Evolutionary conservation across 1,140 invertebrate genomes (phyloP), one percentile per base, ranked within the genome.

Genomic region (Anastrepha ludens): DNA sequence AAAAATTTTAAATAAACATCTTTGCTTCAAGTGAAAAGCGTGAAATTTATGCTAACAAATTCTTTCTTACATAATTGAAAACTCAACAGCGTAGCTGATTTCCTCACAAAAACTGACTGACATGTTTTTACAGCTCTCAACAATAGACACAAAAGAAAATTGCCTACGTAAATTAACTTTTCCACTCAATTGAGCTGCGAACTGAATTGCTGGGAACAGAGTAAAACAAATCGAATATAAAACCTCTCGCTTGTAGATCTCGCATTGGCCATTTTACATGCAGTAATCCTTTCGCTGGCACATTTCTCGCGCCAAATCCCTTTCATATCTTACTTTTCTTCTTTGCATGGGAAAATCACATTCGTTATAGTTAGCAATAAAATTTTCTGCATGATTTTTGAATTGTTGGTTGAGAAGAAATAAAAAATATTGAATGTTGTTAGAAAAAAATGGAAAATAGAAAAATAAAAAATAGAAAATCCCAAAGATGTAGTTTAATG

Each of bases 401-500:
- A 55, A 58, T 39, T 81, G 44, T 13, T 81, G 2, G 50, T 81
- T 2, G 3, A 81, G 55, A 29, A 81, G 47, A 29, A 55, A 3
- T 29, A 81, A 55, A 55, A 55, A 20, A 81, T 74, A 67, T 67
- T 9, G 29, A 67, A 67, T 67, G 9, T 41, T 41, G 0, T 39
- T 67, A 81, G 29, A 29, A 29, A 81, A 81, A 81, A 81, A 81
- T 29, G 29, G n/a, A 81, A 81, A 81, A 81, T 81, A 58, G n/a
- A 81, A 81, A 81, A 81, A n/a, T n/a, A n/a, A 81, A 81, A 81
- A 81, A 81, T 29, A 58, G n/a, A 81, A 81, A 81, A 81, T 81
- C n/a, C 7, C 47, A 20, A 3, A 2, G 9, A 55, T 29, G 9
- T n/a, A 29, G 47, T 55, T 58, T 81, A 81, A 81, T 55, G 47